Evolutionary conservation across 2,888 invertebrate species (phyloP), one percentile per base, ranked within the genome.

Genomic region (Diaprepes abbreviatus): DNA sequence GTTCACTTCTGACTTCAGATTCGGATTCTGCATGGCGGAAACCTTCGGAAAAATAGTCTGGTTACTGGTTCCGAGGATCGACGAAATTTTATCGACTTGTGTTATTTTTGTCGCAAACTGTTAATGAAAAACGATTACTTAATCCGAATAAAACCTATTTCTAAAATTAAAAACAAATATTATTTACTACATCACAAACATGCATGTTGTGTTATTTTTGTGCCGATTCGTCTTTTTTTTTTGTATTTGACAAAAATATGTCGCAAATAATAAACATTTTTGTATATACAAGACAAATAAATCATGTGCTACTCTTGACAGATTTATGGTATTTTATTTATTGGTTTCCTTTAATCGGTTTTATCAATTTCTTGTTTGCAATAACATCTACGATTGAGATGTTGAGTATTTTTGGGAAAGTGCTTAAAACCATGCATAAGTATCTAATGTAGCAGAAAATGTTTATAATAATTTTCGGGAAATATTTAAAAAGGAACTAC

Each of bases 241-340:
- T 38, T n/a, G n/a, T n/a, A n/a, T n/a, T n/a, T n/a, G n/a, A 52
- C 19, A 40, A 63, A 55, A 36, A 24, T 38, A 55, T 16, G 24
- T 40, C 52, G 43, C 54, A 48, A 65, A 35, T 45, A 57, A 31
- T 21, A 14, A 55, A 43, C 10, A 38, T 33, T 65, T 65, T 65
- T 67, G 43, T 59, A 67, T 60, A 67, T 54, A 67, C 36, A 54
- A 60, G 54, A 67, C 55, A 67, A 67, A 62, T 67, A 67, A 67
- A 67, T 66, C 59, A 19, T 40, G 40, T 66, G 58, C 66, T 66
- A 66, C 48, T 59, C 66, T 66, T 59, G 66, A 59, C 48, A 57
- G 14, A 35, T 35, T 21, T 2, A 28, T n/a, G 38, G 24, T 58
- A n/a, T 40, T 24, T 58, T 31, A 3, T 35, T 38, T 7, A 19